These are phyloP conservation scores for Lerista edwardsae DNA, from an alignment of 2,797 vertebrate genomes.

Conservation along the genomic window DNA sequence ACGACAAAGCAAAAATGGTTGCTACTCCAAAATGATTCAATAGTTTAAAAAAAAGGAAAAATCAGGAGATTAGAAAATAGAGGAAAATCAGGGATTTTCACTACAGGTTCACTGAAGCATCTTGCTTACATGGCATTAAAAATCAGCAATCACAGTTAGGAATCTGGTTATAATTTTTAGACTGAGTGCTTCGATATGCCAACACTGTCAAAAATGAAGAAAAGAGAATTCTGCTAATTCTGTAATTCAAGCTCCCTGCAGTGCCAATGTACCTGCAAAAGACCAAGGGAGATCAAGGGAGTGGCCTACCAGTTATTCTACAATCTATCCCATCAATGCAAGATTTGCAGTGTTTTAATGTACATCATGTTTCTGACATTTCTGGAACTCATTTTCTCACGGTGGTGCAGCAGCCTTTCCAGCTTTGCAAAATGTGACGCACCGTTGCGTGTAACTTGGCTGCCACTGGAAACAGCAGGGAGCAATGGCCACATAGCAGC, in stretches of 20 bases:
- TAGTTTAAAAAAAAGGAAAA: no score
- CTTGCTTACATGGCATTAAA: not conserved
- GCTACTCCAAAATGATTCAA: no score
- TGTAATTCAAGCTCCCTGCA: not conserved
- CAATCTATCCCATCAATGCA: not conserved
- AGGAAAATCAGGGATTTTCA: no score
- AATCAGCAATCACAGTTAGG: not conserved
- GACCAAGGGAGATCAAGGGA: not conserved
- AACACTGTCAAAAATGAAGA: not conserved
- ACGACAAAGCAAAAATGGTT: no score
- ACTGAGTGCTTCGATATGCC: not conserved
- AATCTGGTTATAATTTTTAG: not conserved
- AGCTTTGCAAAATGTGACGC: no score
- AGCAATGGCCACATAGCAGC: no score
- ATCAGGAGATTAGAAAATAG: no score
- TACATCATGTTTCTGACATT: not conserved
- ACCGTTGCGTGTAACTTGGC: no score
- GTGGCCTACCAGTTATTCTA: not conserved
- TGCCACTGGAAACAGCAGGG: no score
- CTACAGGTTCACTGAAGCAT: no score
- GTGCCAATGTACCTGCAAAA: not conserved
- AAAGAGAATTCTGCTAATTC: not conserved
- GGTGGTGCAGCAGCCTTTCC: no score
- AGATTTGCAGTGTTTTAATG: not conserved
- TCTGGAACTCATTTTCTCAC: no score